These are phyloP conservation scores for Zaprionus taronus DNA, from an alignment of 1,140 invertebrate genomes.

Conservation along the genomic window DNA sequence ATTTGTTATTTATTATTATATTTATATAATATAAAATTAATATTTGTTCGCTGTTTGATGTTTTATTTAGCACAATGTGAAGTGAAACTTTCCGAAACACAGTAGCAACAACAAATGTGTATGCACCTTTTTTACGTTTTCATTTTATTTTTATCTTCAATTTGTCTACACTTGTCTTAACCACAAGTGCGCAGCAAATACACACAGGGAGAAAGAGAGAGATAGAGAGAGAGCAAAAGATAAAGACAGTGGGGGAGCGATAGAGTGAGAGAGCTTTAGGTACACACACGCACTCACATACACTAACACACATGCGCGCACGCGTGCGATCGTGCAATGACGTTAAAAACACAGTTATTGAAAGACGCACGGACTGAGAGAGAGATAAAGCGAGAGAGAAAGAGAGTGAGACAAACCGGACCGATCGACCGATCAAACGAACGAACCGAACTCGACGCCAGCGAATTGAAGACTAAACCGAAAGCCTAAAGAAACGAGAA, in stretches of 20 bases:
- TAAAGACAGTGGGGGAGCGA: conserved; percentile 1
- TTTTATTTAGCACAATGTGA: conserved; percentile 23
- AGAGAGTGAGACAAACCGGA: conserved; percentile 5
- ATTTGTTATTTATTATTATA: conserved; percentile 18
- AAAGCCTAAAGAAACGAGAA: conserved; percentile 30
- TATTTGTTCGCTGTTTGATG: neutral
- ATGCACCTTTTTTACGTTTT: conserved; percentile 74
- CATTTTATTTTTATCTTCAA: conserved; percentile 77
- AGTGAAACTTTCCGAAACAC: conserved; percentile 62
- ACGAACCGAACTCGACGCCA: conserved; percentile 68
- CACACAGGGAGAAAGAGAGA: neutral
- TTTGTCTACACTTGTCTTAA: conserved; percentile 59
- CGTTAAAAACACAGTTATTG: conserved; percentile 35
- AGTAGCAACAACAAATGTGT: conserved; percentile 50
- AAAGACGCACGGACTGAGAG: conserved; percentile 16
- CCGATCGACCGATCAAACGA: conserved; percentile 1
- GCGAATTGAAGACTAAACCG: conserved; percentile 66
- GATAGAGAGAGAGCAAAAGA: neutral
- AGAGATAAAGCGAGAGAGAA: conserved; percentile 15
- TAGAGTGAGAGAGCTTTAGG: conserved; percentile 49
- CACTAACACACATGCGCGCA: conserved; percentile 5
- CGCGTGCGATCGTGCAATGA: conserved; percentile 52
- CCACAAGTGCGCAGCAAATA: conserved; percentile 40
- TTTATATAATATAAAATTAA: neutral
- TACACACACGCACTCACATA: conserved; percentile 31